These are phyloP conservation scores for Diaphora mendica DNA, from an alignment of 2,888 invertebrate species.

Conservation along the genomic window DNA sequence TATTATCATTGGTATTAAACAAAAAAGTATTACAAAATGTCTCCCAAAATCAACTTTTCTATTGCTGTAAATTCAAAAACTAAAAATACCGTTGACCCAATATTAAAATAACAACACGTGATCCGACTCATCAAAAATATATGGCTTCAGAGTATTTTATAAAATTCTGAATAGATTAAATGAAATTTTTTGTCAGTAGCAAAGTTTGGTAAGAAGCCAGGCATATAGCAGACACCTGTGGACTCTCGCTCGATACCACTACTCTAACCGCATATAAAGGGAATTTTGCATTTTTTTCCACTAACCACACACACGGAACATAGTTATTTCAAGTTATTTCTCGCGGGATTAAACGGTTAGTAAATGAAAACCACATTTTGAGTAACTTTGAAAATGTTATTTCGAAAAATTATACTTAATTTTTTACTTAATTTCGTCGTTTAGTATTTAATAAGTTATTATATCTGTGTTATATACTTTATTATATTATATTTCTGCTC, in stretches of 20 bases:
- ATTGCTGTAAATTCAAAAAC: background rate
- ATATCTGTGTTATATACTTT: too few species aligned
- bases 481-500: background rate
- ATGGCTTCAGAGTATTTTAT: background rate
- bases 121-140: constrained; percentile 2
- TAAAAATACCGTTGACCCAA: background rate
- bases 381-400: background rate
- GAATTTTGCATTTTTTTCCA: constrained; percentile 41
- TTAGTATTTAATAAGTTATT: background rate
- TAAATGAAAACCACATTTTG: constrained; percentile 23
- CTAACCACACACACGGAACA: constrained; percentile 21
- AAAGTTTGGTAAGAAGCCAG: constrained; percentile 22
- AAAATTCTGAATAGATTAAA: constrained; percentile 4
- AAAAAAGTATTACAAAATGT: background rate
- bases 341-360: constrained; percentile 25
- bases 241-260: constrained; percentile 41
- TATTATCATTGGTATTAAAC: background rate
- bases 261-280: constrained; percentile 27
- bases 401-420: background rate
- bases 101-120: background rate
- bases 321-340: constrained; percentile 21
- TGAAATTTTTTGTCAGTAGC: background rate
- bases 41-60: too few species aligned
- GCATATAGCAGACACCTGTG: constrained; percentile 36
- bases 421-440: background rate